Evolutionary conservation across 2,888 invertebrate genomes (phyloP).

Genomic region (Pandemis cinnamomeana): DNA sequence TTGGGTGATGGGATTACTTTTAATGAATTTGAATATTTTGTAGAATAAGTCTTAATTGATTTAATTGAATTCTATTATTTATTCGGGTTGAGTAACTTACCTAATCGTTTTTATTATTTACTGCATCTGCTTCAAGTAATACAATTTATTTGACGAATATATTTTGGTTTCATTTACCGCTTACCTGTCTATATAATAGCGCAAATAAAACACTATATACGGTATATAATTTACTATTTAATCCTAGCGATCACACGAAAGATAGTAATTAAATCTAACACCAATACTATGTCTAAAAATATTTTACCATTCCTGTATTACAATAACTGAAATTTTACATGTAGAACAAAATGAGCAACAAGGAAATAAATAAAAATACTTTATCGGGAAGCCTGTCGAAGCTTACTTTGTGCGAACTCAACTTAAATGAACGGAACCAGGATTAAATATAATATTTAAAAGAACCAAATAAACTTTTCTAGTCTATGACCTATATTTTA

Average conservation of each 20-base stretch:
- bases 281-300: slow-evolving; percentile 62
- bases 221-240: slow-evolving; percentile 55
- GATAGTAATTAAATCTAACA: slow-evolving; percentile 62
- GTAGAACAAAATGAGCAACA: slow-evolving; percentile 43
- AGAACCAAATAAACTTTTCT: slow-evolving; percentile 10
- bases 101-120: slow-evolving; percentile 40
- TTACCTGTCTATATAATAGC: slow-evolving; percentile 20
- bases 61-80: slow-evolving; percentile 34
- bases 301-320: slow-evolving; percentile 45
- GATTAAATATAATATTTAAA: not conserved
- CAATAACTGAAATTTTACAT: slow-evolving; percentile 27
- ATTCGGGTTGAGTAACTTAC: slow-evolving; percentile 34
- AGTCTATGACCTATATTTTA: slow-evolving; percentile 26
- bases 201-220: slow-evolving; percentile 44
- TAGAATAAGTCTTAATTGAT: slow-evolving; percentile 29
- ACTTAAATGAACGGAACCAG: slow-evolving; percentile 1
- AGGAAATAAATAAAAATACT: slow-evolving; percentile 35
- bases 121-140: slow-evolving; percentile 43
- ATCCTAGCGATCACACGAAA: slow-evolving; percentile 65
- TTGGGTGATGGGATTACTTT: slow-evolving; percentile 27
- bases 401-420: slow-evolving; percentile 33
- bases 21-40: slow-evolving; percentile 17
- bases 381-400: slow-evolving; percentile 17
- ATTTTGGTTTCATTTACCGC: slow-evolving; percentile 35
- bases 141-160: slow-evolving; percentile 43